Conservation (phyloP, 2,797 vertebrate species). For the Rhyacichthys aspro region DNA sequence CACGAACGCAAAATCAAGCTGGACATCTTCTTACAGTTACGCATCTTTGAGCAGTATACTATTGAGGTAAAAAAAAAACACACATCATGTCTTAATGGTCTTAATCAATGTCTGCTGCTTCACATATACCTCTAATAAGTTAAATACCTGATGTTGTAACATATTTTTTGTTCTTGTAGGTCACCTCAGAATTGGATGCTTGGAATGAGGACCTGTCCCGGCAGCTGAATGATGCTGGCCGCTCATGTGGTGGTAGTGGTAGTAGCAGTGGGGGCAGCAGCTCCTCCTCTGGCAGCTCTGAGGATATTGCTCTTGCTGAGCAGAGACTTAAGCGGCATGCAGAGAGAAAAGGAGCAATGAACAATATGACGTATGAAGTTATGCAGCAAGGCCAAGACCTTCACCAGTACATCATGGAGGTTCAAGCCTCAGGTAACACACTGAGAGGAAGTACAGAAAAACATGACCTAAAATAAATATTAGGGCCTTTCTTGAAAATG, state of each 20-base stretch:
- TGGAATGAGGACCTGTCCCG: constrained; percentile 96
- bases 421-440: constrained; percentile 92
- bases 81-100: no score
- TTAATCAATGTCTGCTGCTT: no score
- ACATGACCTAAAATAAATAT: no score
- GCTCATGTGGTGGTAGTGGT: constrained; percentile 56
- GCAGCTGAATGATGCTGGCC: constrained; percentile 85
- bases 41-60: constrained; percentile 96
- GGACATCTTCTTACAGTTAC: constrained; percentile 96
- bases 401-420: constrained; percentile 98
- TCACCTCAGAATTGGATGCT: constrained; percentile 93
- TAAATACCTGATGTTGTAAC: no score
- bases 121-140: no score
- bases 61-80: constrained; percentile 84
- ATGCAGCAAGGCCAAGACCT: constrained; percentile 96
- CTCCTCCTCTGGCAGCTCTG: constrained; percentile 79
- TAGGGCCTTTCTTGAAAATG: no score
- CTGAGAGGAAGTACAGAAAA: neutral
- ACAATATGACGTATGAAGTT: constrained; percentile 97
- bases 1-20: constrained; percentile 98
- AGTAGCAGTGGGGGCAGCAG: constrained; percentile 77
- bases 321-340: constrained; percentile 93
- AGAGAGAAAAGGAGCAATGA: constrained; percentile 93
- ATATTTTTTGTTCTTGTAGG: constrained; percentile 69
- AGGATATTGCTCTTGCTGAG: constrained; percentile 91